Conservation (phyloP, 2,888 invertebrate species). For the Eupithecia abbreviata region DNA sequence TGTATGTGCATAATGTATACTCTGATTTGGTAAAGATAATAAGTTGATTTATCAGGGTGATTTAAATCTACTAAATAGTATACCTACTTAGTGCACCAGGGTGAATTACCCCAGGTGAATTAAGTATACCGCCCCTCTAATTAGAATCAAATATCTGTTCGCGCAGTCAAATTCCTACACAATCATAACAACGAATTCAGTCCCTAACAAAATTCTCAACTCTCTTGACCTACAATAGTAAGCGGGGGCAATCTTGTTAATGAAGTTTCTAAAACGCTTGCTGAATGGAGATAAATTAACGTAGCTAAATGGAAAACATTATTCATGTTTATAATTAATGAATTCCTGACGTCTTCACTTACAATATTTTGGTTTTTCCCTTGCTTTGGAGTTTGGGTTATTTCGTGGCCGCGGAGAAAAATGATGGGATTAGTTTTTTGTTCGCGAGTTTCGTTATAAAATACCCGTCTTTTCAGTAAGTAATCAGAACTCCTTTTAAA, state of each 20-base stretch:
- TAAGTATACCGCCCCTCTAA: not conserved
- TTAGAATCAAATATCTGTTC: not conserved
- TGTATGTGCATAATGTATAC: no score
- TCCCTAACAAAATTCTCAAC: slow-evolving; percentile 7
- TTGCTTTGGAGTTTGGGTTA: slow-evolving; percentile 19
- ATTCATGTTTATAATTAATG: slow-evolving; percentile 47
- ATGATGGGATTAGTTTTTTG: slow-evolving; percentile 11
- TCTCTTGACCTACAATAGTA: slow-evolving; percentile 11
- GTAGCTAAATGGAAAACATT: slow-evolving; percentile 47
- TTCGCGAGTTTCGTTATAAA: slow-evolving; percentile 14
- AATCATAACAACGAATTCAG: slow-evolving; percentile 6
- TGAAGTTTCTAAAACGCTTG: slow-evolving; percentile 49
- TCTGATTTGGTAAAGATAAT: no score
- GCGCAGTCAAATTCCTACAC: not conserved
- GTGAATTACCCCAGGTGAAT: no score
- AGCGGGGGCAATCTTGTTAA: slow-evolving; percentile 42
- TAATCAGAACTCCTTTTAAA: not conserved
- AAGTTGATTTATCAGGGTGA: no score
- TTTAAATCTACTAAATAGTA: no score
- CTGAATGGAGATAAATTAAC: slow-evolving; percentile 53
- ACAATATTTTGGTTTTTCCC: slow-evolving; percentile 24
- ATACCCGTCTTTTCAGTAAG: not conserved
- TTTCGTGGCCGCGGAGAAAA: slow-evolving; percentile 8
- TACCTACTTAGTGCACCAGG: no score
- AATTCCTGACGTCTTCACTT: slow-evolving; percentile 42